These are phyloP conservation scores for Venustaconcha ellipsiformis DNA, from an alignment of 1,140 invertebrate genomes.

Conservation along the genomic window DNA sequence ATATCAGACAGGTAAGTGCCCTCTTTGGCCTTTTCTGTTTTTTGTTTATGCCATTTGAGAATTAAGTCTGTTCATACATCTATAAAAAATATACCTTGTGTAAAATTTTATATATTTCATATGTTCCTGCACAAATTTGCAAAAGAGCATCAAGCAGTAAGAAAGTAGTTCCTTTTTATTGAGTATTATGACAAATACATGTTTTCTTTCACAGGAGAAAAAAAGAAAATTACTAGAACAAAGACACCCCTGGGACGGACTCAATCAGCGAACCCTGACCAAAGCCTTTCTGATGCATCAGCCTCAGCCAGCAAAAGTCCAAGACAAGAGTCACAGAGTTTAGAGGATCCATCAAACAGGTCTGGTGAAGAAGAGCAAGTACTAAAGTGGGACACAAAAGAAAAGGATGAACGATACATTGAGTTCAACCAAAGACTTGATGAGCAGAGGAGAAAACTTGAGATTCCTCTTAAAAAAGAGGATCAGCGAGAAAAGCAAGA, in stretches of 20 bases:
- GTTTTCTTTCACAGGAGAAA: conserved; percentile 10
- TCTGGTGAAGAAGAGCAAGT: not conserved
- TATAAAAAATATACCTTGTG: too few relatives aligned
- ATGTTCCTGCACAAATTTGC: too few relatives aligned
- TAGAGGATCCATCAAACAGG: not conserved
- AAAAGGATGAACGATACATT: conserved; percentile 17
- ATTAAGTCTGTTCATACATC: too few relatives aligned
- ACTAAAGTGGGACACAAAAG: not conserved
- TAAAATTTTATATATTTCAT: too few relatives aligned
- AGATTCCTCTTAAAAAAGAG: conserved; percentile 28
- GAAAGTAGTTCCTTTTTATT: too few relatives aligned
- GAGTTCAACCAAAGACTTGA: conserved; percentile 48
- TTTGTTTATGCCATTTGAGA: too few relatives aligned
- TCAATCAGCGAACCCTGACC: conserved; percentile 42
- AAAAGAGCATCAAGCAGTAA: too few relatives aligned
- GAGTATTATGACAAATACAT: too few relatives aligned
- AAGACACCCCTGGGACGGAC: conserved; percentile 51
- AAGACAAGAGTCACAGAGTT: conserved; percentile 2
- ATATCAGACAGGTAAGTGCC: too few relatives aligned
- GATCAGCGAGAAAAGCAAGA: conserved; percentile 18
- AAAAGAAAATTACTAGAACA: conserved; percentile 32
- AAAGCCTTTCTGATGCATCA: conserved; percentile 6
- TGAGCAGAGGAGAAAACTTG: conserved; percentile 43
- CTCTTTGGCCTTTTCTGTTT: too few relatives aligned
- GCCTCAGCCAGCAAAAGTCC: not conserved